Conservation (phyloP, 2,888 invertebrate species). For the Eustalomyia histrio region DNA sequence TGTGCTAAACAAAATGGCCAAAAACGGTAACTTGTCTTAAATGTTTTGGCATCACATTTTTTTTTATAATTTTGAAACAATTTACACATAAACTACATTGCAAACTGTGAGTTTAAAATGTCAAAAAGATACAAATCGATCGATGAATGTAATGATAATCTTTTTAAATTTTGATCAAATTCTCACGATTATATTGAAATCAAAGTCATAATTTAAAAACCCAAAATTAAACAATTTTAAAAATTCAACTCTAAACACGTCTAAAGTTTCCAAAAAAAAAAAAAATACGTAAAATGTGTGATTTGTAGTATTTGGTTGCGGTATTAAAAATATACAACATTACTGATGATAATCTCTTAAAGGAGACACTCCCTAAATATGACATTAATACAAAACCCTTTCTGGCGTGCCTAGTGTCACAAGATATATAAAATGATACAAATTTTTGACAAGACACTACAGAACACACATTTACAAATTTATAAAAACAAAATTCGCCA, state of each 20-base stretch:
- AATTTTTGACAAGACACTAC: conserved; percentile 42
- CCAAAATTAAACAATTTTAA: conserved; percentile 16
- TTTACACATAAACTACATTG: conserved; percentile 49
- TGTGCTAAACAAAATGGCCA: conserved; percentile 48
- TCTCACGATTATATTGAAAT: conserved; percentile 54
- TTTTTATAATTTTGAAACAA: conserved; percentile 46
- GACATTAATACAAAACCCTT: conserved; percentile 52
- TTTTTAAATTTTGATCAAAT: conserved; percentile 31
- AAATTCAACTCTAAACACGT: conserved; percentile 24
- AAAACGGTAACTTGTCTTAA: conserved; percentile 61
- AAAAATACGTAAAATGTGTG: conserved; percentile 18
- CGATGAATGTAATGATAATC: conserved; percentile 43
- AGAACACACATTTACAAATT: conserved; percentile 40
- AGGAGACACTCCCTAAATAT: conserved; percentile 56
- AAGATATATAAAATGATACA: conserved; percentile 47
- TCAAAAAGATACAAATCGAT: conserved; percentile 55
- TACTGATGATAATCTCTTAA: conserved; percentile 40
- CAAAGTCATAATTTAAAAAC: conserved; percentile 15
- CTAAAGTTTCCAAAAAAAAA: background rate
- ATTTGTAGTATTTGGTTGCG: conserved; percentile 27
- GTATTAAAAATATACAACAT: conserved; percentile 14
- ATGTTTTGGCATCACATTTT: conserved; percentile 45
- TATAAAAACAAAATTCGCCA: conserved; percentile 47
- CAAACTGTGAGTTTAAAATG: conserved; percentile 53
- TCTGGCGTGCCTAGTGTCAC: conserved; percentile 53